Percentiles rank a stretch among this genome's conserved stretches.
Conservation (phyloP, 2,797 vertebrate species). For the Propithecus perrieri region DNA sequence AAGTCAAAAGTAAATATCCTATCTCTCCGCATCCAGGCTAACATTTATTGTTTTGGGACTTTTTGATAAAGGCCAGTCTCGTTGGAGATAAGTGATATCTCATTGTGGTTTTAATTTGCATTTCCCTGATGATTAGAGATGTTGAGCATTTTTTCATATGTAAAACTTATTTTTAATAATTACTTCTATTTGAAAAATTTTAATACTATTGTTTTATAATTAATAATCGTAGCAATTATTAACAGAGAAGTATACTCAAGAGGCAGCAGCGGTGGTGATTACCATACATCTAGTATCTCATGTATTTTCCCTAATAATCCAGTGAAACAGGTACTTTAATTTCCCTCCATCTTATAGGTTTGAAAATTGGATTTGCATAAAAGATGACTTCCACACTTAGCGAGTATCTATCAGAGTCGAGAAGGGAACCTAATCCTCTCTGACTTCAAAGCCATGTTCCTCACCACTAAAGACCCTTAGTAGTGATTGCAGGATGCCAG, state of each 20-base stretch:
- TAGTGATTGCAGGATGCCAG: fast-evolving
- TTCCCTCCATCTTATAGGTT: background rate
- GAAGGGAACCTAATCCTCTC: background rate
- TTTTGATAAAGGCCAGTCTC: too few species aligned
- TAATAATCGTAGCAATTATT: background rate
- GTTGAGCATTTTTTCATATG: background rate
- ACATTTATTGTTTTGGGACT: too few species aligned
- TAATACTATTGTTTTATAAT: background rate
- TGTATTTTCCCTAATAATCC: background rate
- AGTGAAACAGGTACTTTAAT: fast-evolving
- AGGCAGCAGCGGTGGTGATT: background rate
- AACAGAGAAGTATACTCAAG: background rate
- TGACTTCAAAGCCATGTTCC: background rate
- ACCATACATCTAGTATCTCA: background rate
- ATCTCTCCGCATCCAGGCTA: too few species aligned
- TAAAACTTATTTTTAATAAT: background rate
- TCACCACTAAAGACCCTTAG: fast-evolving
- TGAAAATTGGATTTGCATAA: background rate
- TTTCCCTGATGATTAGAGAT: too few species aligned
- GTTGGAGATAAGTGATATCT: too few species aligned
- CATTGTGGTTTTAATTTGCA: too few species aligned
- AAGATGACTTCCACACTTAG: background rate
- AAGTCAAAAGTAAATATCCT: too few species aligned
- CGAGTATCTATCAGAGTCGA: background rate
- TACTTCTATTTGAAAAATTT: background rate